These are phyloP conservation scores for Cochlearius cochlearius DNA, from an alignment of 2,113 vertebrate species.

Conservation along the genomic window DNA sequence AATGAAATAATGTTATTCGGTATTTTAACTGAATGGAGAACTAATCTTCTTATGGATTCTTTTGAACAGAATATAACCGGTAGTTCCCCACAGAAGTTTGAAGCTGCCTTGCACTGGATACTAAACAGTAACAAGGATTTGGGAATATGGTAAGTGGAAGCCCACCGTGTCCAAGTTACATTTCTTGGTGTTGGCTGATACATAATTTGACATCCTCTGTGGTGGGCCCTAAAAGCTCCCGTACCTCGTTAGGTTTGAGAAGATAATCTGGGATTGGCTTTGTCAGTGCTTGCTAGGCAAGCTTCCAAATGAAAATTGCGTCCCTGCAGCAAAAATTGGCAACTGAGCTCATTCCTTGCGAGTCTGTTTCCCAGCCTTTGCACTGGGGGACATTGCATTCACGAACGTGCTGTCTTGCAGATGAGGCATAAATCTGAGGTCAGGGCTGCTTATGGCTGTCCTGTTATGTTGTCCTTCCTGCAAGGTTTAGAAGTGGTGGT, in stretches of 20 bases:
- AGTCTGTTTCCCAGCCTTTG: not conserved
- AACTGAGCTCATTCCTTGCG: not conserved
- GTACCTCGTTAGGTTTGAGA: not conserved
- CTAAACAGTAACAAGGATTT: conserved; percentile 77
- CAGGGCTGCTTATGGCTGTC: not conserved
- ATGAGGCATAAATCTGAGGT: not conserved
- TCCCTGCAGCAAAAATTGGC: not conserved
- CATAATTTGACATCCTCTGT: not conserved
- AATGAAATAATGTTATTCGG: not conserved
- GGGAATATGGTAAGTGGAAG: conserved; percentile 72
- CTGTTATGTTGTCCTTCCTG: not conserved
- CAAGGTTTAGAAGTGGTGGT: not conserved
- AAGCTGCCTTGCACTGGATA: conserved; percentile 75
- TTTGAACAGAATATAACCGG: conserved; percentile 73
- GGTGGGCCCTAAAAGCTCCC: not conserved
- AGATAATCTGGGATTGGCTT: not conserved
- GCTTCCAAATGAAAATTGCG: not conserved
- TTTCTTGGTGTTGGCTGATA: not conserved
- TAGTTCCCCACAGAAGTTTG: conserved; percentile 64
- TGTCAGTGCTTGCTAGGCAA: not conserved
- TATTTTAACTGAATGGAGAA: not conserved
- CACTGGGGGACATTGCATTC: not conserved
- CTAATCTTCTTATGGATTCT: conserved; percentile 28
- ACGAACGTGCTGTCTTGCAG: not conserved
- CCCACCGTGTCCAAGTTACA: not conserved